A percentile compares a stretch with the other conserved stretches of the same genome.
Evolutionary conservation across 1,140 invertebrate species (phyloP).

Genomic region (Bombyx mandarina): DNA sequence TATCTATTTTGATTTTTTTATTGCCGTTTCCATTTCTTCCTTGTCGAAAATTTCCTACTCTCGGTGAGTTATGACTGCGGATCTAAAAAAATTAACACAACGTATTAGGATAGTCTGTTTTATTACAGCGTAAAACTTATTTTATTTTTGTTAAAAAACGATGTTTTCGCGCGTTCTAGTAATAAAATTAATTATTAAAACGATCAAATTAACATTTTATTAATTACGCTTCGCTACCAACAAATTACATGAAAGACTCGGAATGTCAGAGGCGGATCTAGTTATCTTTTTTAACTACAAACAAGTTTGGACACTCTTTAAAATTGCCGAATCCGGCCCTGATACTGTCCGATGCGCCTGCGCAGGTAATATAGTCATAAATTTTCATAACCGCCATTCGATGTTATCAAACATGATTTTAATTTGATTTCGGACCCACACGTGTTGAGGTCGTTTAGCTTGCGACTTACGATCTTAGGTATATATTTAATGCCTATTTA

Average conservation of each 20-base stretch:
- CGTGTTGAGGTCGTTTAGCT: slow-evolving; percentile 54
- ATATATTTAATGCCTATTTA: slow-evolving; percentile 16
- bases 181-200: no score
- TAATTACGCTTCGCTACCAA: no score
- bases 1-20: slow-evolving; percentile 2
- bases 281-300: slow-evolving; percentile 48
- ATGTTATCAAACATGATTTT: slow-evolving; percentile 70
- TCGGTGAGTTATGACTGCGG: no score
- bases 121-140: no score
- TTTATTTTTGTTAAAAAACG: no score
- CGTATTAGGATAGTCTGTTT: no score
- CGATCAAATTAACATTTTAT: no score
- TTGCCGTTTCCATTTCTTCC: slow-evolving; percentile 2
- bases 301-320: slow-evolving; percentile 63
- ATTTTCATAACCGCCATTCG: slow-evolving; percentile 69
- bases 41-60: neutral
- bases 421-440: slow-evolving; percentile 68
- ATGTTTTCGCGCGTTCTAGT: no score
- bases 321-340: slow-evolving; percentile 56
- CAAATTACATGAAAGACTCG: no score
- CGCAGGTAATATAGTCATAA: slow-evolving; percentile 71
- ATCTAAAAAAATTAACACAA: no score
- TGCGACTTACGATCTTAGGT: slow-evolving; percentile 60
- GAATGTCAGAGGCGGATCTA: no score
- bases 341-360: slow-evolving; percentile 59